Conservation (phyloP, 2,797 vertebrate genomes). For the Crenuchus spilurus region DNA sequence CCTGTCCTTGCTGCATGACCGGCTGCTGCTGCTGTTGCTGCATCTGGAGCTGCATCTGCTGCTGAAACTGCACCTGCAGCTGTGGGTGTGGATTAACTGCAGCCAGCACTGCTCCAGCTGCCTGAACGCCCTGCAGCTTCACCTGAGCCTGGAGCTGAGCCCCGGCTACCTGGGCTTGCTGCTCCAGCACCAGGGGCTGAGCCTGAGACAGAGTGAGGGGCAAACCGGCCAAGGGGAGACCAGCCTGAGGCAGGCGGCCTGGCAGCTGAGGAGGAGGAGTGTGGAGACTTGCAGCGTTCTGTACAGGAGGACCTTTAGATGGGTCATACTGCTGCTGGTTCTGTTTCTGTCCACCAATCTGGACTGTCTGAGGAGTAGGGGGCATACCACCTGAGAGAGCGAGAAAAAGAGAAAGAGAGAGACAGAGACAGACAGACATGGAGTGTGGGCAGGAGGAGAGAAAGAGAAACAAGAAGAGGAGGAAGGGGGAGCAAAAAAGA, state of each 20-base stretch:
- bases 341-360: slow-evolving; percentile 85
- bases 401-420: slow-evolving; percentile 58
- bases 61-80: slow-evolving; percentile 82
- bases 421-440: slow-evolving; percentile 29
- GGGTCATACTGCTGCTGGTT: slow-evolving; percentile 88
- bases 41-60: slow-evolving; percentile 83
- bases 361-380: slow-evolving; percentile 79
- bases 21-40: slow-evolving; percentile 74
- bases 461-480: slow-evolving; percentile 55
- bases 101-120: slow-evolving; percentile 70
- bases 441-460: background rate
- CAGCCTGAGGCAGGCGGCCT: slow-evolving; percentile 76
- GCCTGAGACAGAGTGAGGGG: slow-evolving; percentile 82
- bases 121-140: slow-evolving; percentile 79
- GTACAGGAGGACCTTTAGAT: slow-evolving; percentile 91
- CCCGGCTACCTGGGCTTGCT: slow-evolving; percentile 66
- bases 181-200: slow-evolving; percentile 82
- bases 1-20: slow-evolving; percentile 77
- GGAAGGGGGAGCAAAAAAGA: slow-evolving; percentile 62
- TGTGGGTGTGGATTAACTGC: slow-evolving; percentile 73
- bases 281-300: slow-evolving; percentile 90
- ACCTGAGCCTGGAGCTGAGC: slow-evolving; percentile 78
- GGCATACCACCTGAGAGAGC: slow-evolving; percentile 84
- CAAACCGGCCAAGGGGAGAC: slow-evolving; percentile 77
- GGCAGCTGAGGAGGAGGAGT: slow-evolving; percentile 90